phyloP scores from a whole-genome alignment of 1,140 invertebrate species.

The Drosophila athabasca region DNA sequence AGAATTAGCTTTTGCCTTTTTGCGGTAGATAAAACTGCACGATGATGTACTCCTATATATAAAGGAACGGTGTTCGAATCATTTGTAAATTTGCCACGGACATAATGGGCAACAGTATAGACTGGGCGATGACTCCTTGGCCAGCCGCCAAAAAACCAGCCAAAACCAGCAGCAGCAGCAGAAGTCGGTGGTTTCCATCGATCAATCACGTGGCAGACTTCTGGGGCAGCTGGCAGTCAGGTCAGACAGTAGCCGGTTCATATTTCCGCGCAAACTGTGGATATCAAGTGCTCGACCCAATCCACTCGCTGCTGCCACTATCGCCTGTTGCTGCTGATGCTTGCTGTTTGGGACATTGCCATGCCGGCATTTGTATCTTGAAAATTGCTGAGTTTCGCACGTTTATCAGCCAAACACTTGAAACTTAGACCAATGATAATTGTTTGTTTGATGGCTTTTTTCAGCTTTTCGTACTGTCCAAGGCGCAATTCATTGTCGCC shows the following conservation, averaged over 20 bases:
- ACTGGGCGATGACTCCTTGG: slow-evolving; percentile 31
- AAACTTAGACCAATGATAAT: not conserved
- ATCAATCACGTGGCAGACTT: slow-evolving; percentile 24
- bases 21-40: slow-evolving; percentile 41
- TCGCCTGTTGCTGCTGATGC: slow-evolving; percentile 54
- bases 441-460: not conserved
- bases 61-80: slow-evolving; percentile 14
- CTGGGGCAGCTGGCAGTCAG: slow-evolving; percentile 1
- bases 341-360: slow-evolving; percentile 8
- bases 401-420: slow-evolving; percentile 37
- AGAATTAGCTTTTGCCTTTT: slow-evolving; percentile 72
- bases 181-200: slow-evolving; percentile 2
- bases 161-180: not conserved
- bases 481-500: slow-evolving; percentile 29
- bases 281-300: slow-evolving; percentile 20
- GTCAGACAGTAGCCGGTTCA: not conserved
- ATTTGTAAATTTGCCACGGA: slow-evolving; percentile 32
- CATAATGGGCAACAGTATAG: slow-evolving; percentile 14
- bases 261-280: not conserved
- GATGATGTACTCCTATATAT: slow-evolving; percentile 34
- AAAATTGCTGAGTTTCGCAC: not conserved
- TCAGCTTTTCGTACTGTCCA: slow-evolving; percentile 15
- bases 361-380: slow-evolving; percentile 16
- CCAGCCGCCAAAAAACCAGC: slow-evolving; percentile 28
- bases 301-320: slow-evolving; percentile 28